Base-by-base conservation (phyloP, 2,888 invertebrate genomes). In the Auanema freiburgensis region DNA sequence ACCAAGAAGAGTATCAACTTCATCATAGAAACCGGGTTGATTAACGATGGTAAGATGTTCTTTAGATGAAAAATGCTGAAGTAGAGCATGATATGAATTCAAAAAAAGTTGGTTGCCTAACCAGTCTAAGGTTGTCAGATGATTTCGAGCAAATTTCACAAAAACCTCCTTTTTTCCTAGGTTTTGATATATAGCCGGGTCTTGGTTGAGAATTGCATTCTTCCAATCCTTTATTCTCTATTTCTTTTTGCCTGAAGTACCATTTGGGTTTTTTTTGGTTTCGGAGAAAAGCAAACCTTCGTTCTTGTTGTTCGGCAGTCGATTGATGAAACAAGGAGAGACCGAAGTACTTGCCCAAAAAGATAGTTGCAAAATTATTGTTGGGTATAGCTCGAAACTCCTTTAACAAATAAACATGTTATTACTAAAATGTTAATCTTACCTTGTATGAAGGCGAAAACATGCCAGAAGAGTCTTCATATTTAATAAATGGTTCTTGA, bases 11-110 rank as follows among this genome's bases (percentile, higher is more conserved):
- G 40, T 21, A 21, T 62, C 62, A 3, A 62, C 41, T 16, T 62
- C 62, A 18, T 62, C 62, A 33, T 25, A 62, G 41, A 62, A 62
- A 21, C 62, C 62, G 14, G 56, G 49, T 16, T 14, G 14, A 18
- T 33, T 57, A 14, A 49, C 49, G 41, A 40, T 40, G n/a, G 18
- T 49, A 49, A 50, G 56, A 42, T 62, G 62, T 56, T 62, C 62
- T 33, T 57, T 56, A 24, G 62, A 62, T 2, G 14, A 11, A 25
- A 42, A 62, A 33, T 62, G 62, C 62, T 62, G 56, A 62, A 62
- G 33, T 12, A 52, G 24, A 52, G 18, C 6, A 23, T 11, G 24
- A 21, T 52, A 11, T 8, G 24, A 52, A 52, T 52, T 8, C 8
- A n/a, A 21, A 21, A n/a, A n/a, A 16, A 21, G 8, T 2, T 21